Evolutionary conservation across 2,797 vertebrate genomes (phyloP).

Genomic region (Urosaurus nigricauda): DNA sequence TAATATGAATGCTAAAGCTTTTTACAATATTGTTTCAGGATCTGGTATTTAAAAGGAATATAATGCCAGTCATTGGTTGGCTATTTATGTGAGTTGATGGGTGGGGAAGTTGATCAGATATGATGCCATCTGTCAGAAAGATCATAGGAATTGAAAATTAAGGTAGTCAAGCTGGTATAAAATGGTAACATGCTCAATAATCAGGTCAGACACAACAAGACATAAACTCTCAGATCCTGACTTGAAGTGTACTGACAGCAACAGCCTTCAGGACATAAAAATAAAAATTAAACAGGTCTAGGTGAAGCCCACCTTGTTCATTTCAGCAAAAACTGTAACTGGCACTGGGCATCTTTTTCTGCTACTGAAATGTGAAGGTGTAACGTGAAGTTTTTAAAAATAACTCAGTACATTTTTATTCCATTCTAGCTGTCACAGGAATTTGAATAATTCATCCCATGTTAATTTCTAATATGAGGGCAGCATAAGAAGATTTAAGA

Average conservation of each 20-base stretch:
- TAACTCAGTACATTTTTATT: conserved; percentile 33
- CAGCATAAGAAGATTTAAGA: background rate
- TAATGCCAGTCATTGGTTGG: background rate
- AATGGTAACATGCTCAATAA: background rate
- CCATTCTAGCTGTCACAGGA: conserved; percentile 26
- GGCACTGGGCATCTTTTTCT: no score
- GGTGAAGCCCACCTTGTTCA: background rate
- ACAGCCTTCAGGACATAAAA: background rate
- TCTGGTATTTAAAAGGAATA: background rate
- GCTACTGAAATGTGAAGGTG: conserved; percentile 53
- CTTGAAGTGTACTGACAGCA: background rate
- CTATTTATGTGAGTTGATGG: background rate
- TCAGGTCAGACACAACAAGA: background rate
- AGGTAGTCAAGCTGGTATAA: background rate
- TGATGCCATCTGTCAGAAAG: background rate
- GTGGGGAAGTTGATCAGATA: background rate
- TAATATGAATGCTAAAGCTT: background rate
- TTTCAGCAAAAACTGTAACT: background rate
- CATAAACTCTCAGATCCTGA: no score
- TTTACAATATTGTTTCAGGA: background rate
- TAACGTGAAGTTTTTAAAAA: conserved; percentile 54
- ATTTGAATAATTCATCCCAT: conserved; percentile 19
- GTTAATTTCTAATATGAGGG: background rate
- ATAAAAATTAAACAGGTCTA: background rate
- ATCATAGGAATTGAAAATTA: background rate